Percentiles rank a stretch among this genome's conserved stretches.
phyloP scores from a whole-genome alignment of 2,797 vertebrate species.

The Orientallactaga sibirica region DNA sequence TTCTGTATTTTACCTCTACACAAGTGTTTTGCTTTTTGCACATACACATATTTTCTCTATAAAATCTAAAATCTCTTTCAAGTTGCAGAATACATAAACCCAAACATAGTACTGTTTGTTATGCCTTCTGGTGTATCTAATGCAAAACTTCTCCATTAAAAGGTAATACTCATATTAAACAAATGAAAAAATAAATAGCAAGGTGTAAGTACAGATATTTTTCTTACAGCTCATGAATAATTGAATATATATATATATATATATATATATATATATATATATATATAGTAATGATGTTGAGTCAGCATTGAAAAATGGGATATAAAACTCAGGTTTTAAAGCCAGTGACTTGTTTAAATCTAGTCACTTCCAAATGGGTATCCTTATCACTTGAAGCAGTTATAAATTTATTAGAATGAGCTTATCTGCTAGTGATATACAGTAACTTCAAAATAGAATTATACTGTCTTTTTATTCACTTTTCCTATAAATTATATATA shows the following conservation, averaged over 20 bases:
- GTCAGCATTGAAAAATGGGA: background rate
- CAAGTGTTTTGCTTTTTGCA: slow-evolving; percentile 24
- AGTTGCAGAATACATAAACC: background rate
- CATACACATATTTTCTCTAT: background rate
- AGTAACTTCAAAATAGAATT: background rate
- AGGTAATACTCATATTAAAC: background rate
- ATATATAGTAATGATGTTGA: background rate
- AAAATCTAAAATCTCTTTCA: background rate
- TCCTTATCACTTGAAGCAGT: background rate
- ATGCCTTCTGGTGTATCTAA: background rate
- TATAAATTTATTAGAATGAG: background rate
- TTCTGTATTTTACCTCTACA: background rate
- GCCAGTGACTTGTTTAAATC: background rate
- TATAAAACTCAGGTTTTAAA: slow-evolving; percentile 19
- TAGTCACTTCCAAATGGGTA: background rate
- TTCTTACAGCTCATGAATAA: slow-evolving; percentile 19
- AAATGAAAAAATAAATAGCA: slow-evolving; percentile 38
- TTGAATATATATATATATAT: background rate
- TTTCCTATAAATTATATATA: background rate
- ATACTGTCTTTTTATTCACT: background rate
- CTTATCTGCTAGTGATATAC: background rate
- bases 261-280: background rate
- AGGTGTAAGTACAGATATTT: background rate
- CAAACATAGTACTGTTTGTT: slow-evolving; percentile 8
- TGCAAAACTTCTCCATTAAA: background rate